A percentile compares a stretch with the other conserved stretches of the same genome.
Conservation (phyloP, 2,797 vertebrate species). For the Molossus alvarezi region DNA sequence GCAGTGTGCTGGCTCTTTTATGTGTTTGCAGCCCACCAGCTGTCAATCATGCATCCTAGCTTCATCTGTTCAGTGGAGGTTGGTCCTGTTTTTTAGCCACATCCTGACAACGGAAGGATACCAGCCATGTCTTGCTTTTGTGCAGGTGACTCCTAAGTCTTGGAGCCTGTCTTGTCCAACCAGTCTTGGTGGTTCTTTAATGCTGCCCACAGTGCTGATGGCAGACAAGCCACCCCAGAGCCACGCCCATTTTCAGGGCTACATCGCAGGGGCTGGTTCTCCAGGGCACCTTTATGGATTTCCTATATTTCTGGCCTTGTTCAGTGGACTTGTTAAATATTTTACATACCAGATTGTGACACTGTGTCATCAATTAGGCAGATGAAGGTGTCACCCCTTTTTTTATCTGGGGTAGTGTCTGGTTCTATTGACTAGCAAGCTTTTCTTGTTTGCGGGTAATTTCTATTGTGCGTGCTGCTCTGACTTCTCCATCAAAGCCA, state of each 20-base stretch:
- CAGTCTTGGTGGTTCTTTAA: slow-evolving; percentile 15
- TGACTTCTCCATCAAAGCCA: not conserved
- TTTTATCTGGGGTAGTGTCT: not conserved
- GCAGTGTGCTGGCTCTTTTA: not conserved
- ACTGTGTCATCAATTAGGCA: not conserved
- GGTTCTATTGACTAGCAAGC: not conserved
- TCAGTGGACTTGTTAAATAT: not conserved
- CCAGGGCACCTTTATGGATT: not conserved
- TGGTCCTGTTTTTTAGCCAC: slow-evolving; percentile 33
- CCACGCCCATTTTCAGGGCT: not conserved
- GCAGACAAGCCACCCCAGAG: not conserved
- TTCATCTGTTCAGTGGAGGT: not conserved
- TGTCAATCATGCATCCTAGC: slow-evolving; percentile 22
- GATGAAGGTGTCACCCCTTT: not conserved
- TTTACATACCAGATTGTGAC: not conserved
- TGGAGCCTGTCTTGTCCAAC: slow-evolving; percentile 38
- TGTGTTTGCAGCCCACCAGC: slow-evolving; percentile 66
- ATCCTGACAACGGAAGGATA: slow-evolving; percentile 14
- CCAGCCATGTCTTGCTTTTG: not conserved
- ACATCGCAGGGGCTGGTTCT: not conserved
- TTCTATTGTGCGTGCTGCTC: not conserved
- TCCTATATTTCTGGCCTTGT: not conserved
- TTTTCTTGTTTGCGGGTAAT: not conserved
- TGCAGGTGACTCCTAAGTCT: not conserved
- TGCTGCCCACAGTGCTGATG: not conserved